phyloP scores from a whole-genome alignment of 92 coral and sea anemone species.

The Blastomussa wellsi region DNA sequence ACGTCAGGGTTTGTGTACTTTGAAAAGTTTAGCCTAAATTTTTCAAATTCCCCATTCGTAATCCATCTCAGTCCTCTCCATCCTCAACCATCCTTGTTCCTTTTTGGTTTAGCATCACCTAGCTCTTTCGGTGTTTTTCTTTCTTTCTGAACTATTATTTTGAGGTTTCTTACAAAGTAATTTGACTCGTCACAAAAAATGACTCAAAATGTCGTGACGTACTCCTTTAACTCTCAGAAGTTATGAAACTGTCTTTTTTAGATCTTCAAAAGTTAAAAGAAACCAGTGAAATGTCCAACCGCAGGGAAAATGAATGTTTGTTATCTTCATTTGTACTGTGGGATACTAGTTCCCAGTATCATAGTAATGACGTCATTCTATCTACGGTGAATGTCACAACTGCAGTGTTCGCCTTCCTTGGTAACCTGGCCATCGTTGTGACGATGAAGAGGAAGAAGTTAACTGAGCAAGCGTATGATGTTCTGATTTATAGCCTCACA shows the following conservation, averaged over 20 bases:
- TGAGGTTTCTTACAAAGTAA: too few species aligned
- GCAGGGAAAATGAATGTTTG: not conserved
- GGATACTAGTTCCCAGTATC: not conserved
- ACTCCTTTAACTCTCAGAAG: too few species aligned
- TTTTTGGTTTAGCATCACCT: too few species aligned
- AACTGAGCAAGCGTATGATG: not conserved
- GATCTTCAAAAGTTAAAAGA: not conserved
- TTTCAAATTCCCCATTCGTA: too few species aligned
- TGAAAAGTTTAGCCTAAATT: too few species aligned
- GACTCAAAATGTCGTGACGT: too few species aligned
- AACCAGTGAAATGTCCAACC: not conserved
- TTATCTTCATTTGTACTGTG: conserved; percentile 6
- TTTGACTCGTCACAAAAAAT: too few species aligned
- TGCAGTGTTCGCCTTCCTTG: not conserved
- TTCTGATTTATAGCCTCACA: conserved; percentile 8
- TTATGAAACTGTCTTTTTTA: not conserved
- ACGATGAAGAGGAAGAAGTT: conserved; percentile 4
- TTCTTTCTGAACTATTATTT: too few species aligned
- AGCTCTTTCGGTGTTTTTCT: too few species aligned
- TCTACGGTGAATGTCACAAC: not conserved
- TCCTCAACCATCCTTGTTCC: too few species aligned
- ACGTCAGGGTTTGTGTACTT: too few species aligned
- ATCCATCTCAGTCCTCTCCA: too few species aligned
- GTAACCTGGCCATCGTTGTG: conserved; percentile 9
- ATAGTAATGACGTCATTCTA: conserved; percentile 2